Evolutionary conservation across 2,888 invertebrate species (phyloP).

Genomic region (Ischnus inquisitorius): DNA sequence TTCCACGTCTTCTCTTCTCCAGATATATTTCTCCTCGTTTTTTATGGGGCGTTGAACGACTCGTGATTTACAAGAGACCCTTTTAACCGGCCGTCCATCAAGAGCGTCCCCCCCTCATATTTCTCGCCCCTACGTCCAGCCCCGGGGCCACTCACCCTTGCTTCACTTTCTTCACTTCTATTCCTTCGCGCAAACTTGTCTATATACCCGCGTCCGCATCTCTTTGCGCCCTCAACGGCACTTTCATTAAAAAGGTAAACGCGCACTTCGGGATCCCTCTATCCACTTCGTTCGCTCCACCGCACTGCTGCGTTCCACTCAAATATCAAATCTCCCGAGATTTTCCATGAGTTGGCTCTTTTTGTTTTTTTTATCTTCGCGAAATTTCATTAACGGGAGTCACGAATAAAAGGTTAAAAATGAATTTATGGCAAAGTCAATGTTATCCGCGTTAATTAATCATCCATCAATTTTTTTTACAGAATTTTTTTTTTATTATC

Average conservation of each 20-base stretch:
- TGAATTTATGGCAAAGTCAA: not conserved
- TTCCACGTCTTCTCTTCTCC: not conserved
- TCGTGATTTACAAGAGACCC: constrained; percentile 57
- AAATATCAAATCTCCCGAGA: not conserved
- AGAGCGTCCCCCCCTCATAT: constrained; percentile 36
- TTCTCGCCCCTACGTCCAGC: constrained; percentile 51
- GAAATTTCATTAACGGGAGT: not conserved
- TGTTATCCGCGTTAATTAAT: not conserved
- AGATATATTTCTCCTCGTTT: constrained; percentile 38
- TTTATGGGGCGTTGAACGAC: constrained; percentile 53
- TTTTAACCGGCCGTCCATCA: constrained; percentile 53
- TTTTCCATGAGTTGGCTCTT: not conserved
- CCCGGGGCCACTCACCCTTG: constrained; percentile 26
- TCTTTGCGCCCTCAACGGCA: constrained; percentile 26
- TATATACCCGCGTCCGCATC: constrained; percentile 14
- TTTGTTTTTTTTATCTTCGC: constrained; percentile 9
- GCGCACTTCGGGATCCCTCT: constrained; percentile 25
- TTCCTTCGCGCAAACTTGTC: constrained; percentile 3
- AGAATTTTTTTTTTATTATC: too few relatives aligned
- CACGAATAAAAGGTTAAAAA: not conserved
- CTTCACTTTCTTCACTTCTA: not conserved
- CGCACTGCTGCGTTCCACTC: not conserved
- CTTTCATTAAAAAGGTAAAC: constrained; percentile 56
- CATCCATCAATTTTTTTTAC: not conserved
- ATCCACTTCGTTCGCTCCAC: not conserved